phyloP scores from a whole-genome alignment of 2,888 invertebrate species.

The Caenorhabditis sp. region DNA sequence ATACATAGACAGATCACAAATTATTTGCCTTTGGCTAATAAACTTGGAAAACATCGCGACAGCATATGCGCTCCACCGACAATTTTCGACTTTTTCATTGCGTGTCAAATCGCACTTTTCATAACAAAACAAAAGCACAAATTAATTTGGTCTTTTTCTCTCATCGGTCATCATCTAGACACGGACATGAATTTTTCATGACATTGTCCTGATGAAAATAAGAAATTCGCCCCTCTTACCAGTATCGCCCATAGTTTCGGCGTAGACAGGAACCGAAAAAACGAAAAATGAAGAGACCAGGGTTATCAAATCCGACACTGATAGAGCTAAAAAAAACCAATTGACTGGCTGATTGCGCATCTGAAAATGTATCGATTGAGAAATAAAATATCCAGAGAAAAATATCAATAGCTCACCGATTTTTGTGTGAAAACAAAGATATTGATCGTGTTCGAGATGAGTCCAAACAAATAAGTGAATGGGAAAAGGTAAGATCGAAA shows the following conservation, averaged over 20 bases:
- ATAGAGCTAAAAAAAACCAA: slow-evolving; percentile 60
- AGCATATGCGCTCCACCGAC: too few species aligned
- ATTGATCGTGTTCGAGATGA: slow-evolving; percentile 61
- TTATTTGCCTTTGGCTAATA: too few species aligned
- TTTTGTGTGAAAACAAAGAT: slow-evolving; percentile 58
- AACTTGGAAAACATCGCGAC: too few species aligned
- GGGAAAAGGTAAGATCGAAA: slow-evolving; percentile 65
- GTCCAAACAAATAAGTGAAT: slow-evolving; percentile 61
- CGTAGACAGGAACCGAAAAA: slow-evolving; percentile 62
- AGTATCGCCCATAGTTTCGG: slow-evolving; percentile 46
- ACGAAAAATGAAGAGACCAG: slow-evolving; percentile 63
- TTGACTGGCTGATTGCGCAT: slow-evolving; percentile 65
- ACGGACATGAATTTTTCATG: background rate
- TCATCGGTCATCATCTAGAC: background rate
- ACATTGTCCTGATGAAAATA: background rate
- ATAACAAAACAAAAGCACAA: too few species aligned
- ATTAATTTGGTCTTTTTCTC: background rate
- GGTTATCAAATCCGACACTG: slow-evolving; percentile 56
- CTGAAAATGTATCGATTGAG: slow-evolving; percentile 28
- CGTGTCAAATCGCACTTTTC: too few species aligned
- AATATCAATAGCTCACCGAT: slow-evolving; percentile 41
- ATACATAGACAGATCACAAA: too few species aligned
- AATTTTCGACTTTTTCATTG: too few species aligned
- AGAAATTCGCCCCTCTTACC: slow-evolving; percentile 10
- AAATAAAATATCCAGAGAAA: background rate